Conservation (phyloP, 2,797 vertebrate genomes). For the Cyprinodon diabolis region DNA sequence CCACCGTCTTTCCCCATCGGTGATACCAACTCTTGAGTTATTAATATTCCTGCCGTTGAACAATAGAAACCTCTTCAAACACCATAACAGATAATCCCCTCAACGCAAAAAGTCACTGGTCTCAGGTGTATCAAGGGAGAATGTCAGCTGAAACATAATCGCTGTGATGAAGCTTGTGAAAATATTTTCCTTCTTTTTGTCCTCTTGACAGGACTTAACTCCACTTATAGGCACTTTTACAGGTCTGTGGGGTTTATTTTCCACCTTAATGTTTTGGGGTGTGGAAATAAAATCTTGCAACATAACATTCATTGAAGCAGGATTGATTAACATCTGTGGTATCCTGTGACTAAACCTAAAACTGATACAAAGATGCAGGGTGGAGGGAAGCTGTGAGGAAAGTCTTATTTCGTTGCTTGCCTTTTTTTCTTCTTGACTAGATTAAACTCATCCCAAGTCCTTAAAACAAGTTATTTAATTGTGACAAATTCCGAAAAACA, state of each 20-base stretch:
- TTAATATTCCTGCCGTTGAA: conserved; percentile 68
- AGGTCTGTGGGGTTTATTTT: conserved; percentile 60
- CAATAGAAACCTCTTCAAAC: conserved; percentile 77
- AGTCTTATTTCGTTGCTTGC: conserved; percentile 42
- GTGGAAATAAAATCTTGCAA: conserved; percentile 74
- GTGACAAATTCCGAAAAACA: conserved; percentile 49
- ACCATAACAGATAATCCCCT: conserved; percentile 75
- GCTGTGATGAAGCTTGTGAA: conserved; percentile 55
- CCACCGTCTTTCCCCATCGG: conserved; percentile 40
- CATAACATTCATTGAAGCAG: conserved; percentile 72
- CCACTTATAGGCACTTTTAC: conserved; percentile 71
- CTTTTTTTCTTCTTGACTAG: conserved; percentile 21
- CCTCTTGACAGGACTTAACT: conserved; percentile 74
- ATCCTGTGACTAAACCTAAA: conserved; percentile 79
- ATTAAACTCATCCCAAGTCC: conserved; percentile 48
- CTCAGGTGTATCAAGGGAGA: conserved; percentile 79
- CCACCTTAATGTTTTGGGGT: conserved; percentile 65
- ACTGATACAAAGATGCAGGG: conserved; percentile 60
- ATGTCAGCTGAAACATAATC: conserved; percentile 84
- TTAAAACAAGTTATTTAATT: conserved; percentile 48
- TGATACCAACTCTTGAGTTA: conserved; percentile 68
- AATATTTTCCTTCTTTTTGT: conserved; percentile 76
- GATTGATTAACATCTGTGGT: conserved; percentile 72
- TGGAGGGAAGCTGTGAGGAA: conserved; percentile 32
- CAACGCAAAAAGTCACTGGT: conserved; percentile 75